Evolutionary conservation across 1,140 invertebrate genomes (phyloP).

Genomic region (Epicauta chinensis): DNA sequence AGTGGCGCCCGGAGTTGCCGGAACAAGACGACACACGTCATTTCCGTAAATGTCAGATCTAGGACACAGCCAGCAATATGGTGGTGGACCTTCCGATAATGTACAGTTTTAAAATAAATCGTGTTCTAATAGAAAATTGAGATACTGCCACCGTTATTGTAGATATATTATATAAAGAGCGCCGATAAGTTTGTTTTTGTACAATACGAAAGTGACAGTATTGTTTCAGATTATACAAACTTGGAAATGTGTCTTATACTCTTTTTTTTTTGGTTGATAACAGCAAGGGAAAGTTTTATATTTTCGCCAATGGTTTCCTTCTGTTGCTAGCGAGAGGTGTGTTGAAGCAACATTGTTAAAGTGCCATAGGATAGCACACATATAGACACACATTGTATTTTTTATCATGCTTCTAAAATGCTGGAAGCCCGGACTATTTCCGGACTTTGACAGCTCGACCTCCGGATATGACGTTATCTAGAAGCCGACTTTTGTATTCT

Average conservation of each 20-base stretch:
- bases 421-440: constrained; percentile 39
- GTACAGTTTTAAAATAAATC: constrained; percentile 25
- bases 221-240: no score
- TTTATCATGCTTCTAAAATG: constrained; percentile 36
- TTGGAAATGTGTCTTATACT: no score
- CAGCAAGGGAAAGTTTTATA: no score
- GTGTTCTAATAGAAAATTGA: constrained; percentile 23
- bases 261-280: no score
- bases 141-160: no score
- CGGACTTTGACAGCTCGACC: constrained; percentile 41
- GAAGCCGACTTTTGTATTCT: constrained; percentile 20
- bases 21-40: constrained; percentile 44
- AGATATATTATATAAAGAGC: no score
- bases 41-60: constrained; percentile 40
- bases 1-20: constrained; percentile 38
- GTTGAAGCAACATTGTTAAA: no score
- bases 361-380: no score
- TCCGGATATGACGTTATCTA: constrained; percentile 42
- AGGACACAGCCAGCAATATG: constrained; percentile 20
- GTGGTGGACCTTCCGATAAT: constrained; percentile 23
- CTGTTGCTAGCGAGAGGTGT: neutral
- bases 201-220: no score
- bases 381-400: constrained; percentile 31
- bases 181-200: no score
- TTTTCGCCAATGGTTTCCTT: neutral